These are phyloP conservation scores for Ornithorhynchus anatinus DNA, from an alignment of 2,113 vertebrate genomes.

Conservation along the genomic window DNA sequence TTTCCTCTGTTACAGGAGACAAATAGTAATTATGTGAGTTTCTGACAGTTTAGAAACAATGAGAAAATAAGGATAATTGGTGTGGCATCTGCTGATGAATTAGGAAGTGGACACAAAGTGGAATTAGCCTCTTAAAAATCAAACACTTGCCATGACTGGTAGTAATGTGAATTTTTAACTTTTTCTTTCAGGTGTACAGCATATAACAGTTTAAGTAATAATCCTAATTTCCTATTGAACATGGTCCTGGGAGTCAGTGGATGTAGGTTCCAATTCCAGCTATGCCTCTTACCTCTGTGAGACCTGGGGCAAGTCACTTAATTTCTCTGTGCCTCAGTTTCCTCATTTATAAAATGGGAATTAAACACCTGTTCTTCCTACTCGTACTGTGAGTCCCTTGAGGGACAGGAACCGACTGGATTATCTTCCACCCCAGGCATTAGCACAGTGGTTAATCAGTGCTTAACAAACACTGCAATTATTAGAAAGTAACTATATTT, in stretches of 20 bases:
- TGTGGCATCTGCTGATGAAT: constrained; percentile 55
- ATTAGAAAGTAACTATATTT: no score
- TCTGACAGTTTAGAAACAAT: constrained; percentile 53
- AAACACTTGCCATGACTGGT: constrained; percentile 50
- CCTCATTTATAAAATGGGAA: no score
- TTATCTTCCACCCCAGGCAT: no score
- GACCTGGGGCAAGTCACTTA: no score
- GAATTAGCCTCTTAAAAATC: constrained; percentile 38
- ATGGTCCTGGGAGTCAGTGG: constrained; percentile 35
- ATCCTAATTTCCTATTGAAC: constrained; percentile 36
- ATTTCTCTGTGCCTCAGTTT: no score
- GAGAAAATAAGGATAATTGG: constrained; percentile 66
- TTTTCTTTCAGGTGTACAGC: constrained; percentile 18
- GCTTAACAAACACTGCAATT: no score
- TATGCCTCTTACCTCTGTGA: background rate
- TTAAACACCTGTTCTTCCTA: no score
- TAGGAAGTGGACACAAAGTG: constrained; percentile 14
- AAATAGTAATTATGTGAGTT: constrained; percentile 54
- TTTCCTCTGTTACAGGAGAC: constrained; percentile 55
- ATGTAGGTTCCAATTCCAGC: background rate
- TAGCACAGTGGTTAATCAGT: no score
- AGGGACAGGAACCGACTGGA: no score
- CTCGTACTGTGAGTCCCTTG: no score
- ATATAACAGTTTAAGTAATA: constrained; percentile 28
- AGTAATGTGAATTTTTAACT: constrained; percentile 27